Base-by-base conservation (phyloP, 2,888 invertebrate genomes). In the Drosophila vallismaia region DNA sequence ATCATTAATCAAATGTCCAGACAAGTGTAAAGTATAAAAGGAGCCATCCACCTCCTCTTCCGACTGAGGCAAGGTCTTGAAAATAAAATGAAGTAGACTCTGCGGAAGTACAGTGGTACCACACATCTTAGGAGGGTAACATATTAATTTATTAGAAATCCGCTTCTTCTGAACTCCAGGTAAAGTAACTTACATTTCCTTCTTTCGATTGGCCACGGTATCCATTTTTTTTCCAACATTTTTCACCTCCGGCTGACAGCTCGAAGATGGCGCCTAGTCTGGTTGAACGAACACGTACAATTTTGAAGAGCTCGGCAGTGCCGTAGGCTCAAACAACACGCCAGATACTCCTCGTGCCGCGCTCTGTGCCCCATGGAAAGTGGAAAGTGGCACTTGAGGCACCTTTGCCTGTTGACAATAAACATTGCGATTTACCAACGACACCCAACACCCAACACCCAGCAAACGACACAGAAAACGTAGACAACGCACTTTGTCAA, bases 1-100 rank as follows among this genome's bases (percentile, higher is more conserved):
- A 84, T 88, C 86, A 86, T 86, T 86, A 86, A 86, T 86, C 86
- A 86, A 86, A 86, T 86, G 86, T 86, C 86, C 86, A 88, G 86
- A 88, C 86, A 84, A 82, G 85, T 81, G 83, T 81, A 86, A 83
- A 83, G 80, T 74, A 80, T 74, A 67, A 78, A 67, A 40, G 64
- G 38, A 64, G 64, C 42, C n/a, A n/a, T n/a, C n/a, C n/a, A n/a
- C n/a, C n/a, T n/a, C n/a, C n/a, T 53, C 29, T 26, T 1, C 28
- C 28, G 28, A 28, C 19, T 38, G 29, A 14, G 19, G 12, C 19
- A 42, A 12, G 63, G 38, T 63, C 64, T 64, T 63, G 53, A 53
- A 66, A 59, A 59, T 67, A 55, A 68, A 73, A 75, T 78, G 60
- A 76, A 78, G 74, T 76, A 44, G 46, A 46, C 60, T 56, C 58